Evolutionary conservation across 2,113 vertebrate genomes (phyloP).

Genomic region (Dicentrarchus labrax): DNA sequence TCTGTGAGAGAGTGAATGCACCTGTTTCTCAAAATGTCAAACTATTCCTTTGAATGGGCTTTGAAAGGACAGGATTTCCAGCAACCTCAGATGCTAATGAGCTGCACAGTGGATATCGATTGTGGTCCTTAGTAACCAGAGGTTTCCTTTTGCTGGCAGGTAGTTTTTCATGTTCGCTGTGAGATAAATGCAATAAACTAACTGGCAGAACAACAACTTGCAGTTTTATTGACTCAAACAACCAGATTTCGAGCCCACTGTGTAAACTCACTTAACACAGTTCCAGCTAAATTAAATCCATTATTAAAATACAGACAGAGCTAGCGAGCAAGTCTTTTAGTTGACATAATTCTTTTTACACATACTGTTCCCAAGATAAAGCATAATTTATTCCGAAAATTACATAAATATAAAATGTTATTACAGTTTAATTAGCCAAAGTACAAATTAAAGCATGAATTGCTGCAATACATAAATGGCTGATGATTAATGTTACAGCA

Average conservation of each 20-base stretch:
- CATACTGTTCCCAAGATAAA: neutral
- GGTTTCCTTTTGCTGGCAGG: conserved; percentile 3
- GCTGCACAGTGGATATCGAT: neutral
- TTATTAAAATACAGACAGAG: neutral
- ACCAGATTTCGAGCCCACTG: too few species aligned
- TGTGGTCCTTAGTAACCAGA: neutral
- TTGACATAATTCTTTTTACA: neutral
- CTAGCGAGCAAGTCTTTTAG: neutral
- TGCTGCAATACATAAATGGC: neutral
- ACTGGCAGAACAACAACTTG: neutral
- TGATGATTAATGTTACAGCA: conserved; percentile 60
- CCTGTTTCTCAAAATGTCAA: neutral
- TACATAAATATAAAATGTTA: neutral
- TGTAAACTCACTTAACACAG: neutral
- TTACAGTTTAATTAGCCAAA: neutral
- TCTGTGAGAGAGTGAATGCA: too few species aligned
- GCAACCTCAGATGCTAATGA: neutral
- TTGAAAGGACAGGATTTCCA: accelerated
- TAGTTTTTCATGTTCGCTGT: neutral
- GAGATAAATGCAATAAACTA: neutral
- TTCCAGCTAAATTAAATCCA: neutral
- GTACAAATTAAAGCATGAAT: neutral
- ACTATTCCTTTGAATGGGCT: too few species aligned
- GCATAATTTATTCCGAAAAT: neutral
- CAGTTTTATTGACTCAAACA: too few species aligned